Conservation (phyloP, 2,888 invertebrate genomes). For the Sphaerophoria rueppellii region DNA sequence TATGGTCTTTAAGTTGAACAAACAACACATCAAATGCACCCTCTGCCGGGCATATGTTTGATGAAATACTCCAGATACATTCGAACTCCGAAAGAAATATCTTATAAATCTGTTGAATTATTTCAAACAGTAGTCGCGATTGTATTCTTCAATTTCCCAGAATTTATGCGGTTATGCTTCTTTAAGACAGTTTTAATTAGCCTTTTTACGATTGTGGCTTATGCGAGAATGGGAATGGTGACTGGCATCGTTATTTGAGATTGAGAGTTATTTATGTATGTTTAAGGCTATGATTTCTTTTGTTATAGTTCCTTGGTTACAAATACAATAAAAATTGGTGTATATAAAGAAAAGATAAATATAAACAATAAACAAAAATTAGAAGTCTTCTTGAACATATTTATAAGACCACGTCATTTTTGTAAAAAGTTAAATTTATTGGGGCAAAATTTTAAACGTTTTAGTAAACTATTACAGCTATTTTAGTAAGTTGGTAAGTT, state of each 20-base stretch:
- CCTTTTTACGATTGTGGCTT: conserved; percentile 78
- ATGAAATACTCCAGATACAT: conserved; percentile 38
- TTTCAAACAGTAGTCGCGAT: conserved; percentile 78
- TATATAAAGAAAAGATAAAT: no score
- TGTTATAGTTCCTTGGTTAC: no score
- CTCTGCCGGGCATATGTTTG: conserved; percentile 42
- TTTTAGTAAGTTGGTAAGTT: no score
- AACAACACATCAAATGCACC: background rate
- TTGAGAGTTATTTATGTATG: no score
- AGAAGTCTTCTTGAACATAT: background rate
- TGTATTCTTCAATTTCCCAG: conserved; percentile 82
- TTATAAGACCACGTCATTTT: no score
- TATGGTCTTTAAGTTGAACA: conserved; percentile 65
- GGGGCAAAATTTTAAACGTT: no score
- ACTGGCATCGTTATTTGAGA: background rate
- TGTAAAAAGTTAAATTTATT: no score
- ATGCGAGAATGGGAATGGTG: conserved; percentile 22
- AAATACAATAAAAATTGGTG: no score
- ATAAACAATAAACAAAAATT: no score
- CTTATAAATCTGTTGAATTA: conserved; percentile 74
- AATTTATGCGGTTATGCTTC: conserved; percentile 81
- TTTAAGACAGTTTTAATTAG: conserved; percentile 81
- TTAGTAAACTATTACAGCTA: no score
- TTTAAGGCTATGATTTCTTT: no score
- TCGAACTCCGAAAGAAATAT: conserved; percentile 51